Percentiles rank a stretch among this genome's conserved stretches.
phyloP scores from a whole-genome alignment of 1,140 invertebrate genomes.

The Ephestia elutella region DNA sequence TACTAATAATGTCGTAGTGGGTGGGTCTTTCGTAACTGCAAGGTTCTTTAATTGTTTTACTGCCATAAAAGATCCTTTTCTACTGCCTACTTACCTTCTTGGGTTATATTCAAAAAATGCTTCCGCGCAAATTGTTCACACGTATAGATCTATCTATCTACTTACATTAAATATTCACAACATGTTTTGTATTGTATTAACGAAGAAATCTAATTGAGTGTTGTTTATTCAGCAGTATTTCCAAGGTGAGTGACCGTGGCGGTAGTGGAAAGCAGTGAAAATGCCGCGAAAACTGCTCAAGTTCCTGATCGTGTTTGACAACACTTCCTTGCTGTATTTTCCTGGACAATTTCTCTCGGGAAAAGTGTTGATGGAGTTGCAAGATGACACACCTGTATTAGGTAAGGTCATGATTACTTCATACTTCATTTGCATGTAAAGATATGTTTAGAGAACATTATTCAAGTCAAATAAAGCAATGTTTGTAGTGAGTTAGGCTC shows the following conservation, averaged over 20 bases:
- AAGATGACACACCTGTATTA: constrained; percentile 92
- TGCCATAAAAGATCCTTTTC: not conserved
- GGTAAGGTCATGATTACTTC: constrained; percentile 75
- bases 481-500: not conserved
- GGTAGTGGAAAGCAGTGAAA: constrained; percentile 38
- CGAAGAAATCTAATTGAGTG: not conserved
- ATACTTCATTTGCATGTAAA: too few relatives aligned
- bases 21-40: constrained; percentile 39
- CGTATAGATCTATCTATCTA: too few relatives aligned
- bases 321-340: constrained; percentile 93
- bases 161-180: too few relatives aligned
- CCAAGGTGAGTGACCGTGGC: not conserved
- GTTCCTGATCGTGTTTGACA: constrained; percentile 95
- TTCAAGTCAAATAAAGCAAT: not conserved
- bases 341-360: constrained; percentile 94
- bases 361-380: constrained; percentile 91
- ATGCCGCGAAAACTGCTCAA: constrained; percentile 93
- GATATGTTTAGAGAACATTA: not conserved
- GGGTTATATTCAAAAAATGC: not conserved
- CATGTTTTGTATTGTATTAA: too few relatives aligned
- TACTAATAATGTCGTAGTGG: constrained; percentile 44
- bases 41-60: constrained; percentile 19
- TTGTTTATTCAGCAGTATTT: not conserved
- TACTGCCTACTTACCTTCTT: too few relatives aligned
- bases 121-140: too few relatives aligned